These are phyloP conservation scores for Nephrotoma flavescens DNA, from an alignment of 2,888 invertebrate genomes.

Conservation along the genomic window DNA sequence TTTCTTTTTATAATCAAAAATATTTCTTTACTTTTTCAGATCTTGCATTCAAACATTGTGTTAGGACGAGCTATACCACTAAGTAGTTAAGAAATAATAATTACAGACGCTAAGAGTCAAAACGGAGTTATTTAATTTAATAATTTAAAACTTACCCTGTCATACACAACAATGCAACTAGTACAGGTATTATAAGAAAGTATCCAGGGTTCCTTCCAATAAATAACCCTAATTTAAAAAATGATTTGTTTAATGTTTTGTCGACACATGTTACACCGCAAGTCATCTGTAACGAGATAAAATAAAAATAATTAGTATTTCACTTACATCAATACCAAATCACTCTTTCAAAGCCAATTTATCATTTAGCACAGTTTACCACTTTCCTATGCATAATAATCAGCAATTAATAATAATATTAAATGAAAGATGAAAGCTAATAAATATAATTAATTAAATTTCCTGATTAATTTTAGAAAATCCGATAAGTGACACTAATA, in stretches of 20 bases:
- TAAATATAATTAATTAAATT: neutral
- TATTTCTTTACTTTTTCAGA: too few species aligned
- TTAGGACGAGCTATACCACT: too few species aligned
- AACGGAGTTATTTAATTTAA: too few species aligned
- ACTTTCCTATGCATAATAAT: neutral
- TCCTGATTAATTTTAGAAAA: neutral
- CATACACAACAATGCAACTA: constrained; percentile 64
- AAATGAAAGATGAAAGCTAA: neutral
- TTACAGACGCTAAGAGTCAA: too few species aligned
- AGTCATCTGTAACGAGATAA: constrained; percentile 45
- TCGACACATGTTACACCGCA: constrained; percentile 62
- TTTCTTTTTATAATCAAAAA: too few species aligned
- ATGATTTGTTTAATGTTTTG: constrained; percentile 60
- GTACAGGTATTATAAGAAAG: constrained; percentile 74
- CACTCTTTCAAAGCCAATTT: neutral
- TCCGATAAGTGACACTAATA: neutral
- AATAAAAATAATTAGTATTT: neutral
- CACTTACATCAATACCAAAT: neutral
- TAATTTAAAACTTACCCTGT: constrained; percentile 42
- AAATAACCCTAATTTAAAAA: constrained; percentile 62
- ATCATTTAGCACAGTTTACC: neutral
- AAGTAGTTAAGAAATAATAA: too few species aligned
- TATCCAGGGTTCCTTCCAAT: constrained; percentile 77
- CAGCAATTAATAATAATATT: neutral
- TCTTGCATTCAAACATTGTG: too few species aligned